These are phyloP conservation scores for Astropecten irregularis DNA, from an alignment of 53 echinoderm and acorn worm species.

Conservation along the genomic window DNA sequence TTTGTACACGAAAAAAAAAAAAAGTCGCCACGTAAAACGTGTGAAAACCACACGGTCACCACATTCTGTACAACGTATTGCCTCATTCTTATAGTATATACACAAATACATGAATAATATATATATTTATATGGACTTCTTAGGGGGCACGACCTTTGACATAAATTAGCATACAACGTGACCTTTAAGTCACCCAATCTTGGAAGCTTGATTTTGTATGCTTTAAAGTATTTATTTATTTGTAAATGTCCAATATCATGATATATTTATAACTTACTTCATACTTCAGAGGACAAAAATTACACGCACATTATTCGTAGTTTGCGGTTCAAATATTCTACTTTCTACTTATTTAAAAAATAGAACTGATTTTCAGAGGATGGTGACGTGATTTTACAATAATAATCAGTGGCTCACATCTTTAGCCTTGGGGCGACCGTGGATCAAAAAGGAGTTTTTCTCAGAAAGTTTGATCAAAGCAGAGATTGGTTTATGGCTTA, in stretches of 20 bases:
- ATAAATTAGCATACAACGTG: constrained; percentile 49
- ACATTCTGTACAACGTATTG: constrained; percentile 48
- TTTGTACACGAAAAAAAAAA: too few species aligned
- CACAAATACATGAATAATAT: constrained; percentile 45
- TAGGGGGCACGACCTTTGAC: constrained; percentile 42
- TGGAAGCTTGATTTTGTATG: too few species aligned
- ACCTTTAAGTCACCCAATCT: background rate
- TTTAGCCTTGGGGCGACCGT: too few species aligned
- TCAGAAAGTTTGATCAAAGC: too few species aligned
- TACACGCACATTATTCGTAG: too few species aligned
- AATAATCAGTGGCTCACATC: too few species aligned
- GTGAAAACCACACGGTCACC: background rate
- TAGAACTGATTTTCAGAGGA: background rate
- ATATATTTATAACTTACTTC: too few species aligned
- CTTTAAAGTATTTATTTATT: background rate
- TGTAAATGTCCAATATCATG: background rate
- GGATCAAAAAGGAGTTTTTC: too few species aligned
- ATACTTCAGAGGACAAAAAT: too few species aligned
- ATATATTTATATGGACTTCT: constrained; percentile 40
- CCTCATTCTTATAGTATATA: constrained; percentile 51
- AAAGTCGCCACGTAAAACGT: constrained; percentile 33
- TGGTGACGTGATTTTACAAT: too few species aligned
- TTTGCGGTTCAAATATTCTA: background rate
- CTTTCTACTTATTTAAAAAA: background rate
- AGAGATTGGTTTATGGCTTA: too few species aligned